These are phyloP conservation scores for Smithornis capensis DNA, from an alignment of 2,113 vertebrate genomes.

Conservation along the genomic window DNA sequence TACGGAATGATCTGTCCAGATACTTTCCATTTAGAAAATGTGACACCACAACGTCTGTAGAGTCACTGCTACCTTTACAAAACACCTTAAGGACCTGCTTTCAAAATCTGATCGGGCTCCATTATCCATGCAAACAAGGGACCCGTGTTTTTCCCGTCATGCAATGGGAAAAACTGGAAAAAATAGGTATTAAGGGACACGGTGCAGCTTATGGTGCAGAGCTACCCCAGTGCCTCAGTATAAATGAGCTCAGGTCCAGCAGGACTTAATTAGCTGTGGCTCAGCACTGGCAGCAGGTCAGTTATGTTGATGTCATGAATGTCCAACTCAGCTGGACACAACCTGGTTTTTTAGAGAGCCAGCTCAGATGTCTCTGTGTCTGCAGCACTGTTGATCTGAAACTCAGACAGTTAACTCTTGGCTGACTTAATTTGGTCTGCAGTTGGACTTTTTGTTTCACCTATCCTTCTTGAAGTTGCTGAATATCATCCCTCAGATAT, in stretches of 20 bases:
- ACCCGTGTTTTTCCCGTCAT: too few species aligned
- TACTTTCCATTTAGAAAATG: neutral
- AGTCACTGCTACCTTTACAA: neutral
- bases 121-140: neutral
- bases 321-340: neutral
- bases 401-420: neutral
- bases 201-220: neutral
- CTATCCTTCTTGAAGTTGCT: neutral
- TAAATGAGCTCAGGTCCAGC: neutral
- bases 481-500: neutral
- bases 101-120: neutral
- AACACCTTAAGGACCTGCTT: neutral
- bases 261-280: constrained; percentile 3
- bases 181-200: neutral
- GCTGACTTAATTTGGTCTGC: neutral
- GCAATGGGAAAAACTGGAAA: neutral
- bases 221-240: neutral
- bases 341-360: neutral
- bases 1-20: neutral
- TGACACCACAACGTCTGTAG: neutral
- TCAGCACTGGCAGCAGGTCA: neutral
- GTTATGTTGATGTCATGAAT: neutral
- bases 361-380: neutral
- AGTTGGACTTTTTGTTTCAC: neutral
- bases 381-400: neutral